Percentiles rank a stretch among this genome's conserved stretches.
phyloP scores from a whole-genome alignment of 2,113 vertebrate species.

The Pipa parva region DNA sequence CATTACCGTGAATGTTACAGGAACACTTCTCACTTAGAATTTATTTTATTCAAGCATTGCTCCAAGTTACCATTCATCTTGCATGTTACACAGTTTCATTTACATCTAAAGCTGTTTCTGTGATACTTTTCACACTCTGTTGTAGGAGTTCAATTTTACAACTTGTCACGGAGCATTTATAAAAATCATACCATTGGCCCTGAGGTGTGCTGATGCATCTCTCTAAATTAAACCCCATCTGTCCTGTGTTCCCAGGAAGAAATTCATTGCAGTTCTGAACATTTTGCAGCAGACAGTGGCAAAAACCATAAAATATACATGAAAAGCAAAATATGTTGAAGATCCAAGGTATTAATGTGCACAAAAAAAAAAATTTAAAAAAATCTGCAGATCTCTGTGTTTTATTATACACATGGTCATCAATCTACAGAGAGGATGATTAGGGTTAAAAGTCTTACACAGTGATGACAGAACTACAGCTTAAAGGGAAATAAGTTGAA shows the following conservation, averaged over 20 bases:
- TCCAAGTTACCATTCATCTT: constrained; percentile 54
- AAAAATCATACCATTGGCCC: constrained; percentile 56
- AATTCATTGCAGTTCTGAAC: constrained; percentile 52
- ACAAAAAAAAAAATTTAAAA: too few species aligned
- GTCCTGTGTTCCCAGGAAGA: constrained; percentile 54
- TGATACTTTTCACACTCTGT: constrained; percentile 54
- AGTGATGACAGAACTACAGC: constrained; percentile 8
- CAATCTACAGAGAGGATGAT: constrained; percentile 15
- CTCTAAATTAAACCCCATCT: constrained; percentile 58
- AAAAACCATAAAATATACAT: constrained; percentile 48
- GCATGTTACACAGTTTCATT: constrained; percentile 56
- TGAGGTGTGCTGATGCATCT: constrained; percentile 52
- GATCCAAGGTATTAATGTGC: constrained; percentile 13
- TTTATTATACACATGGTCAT: constrained; percentile 33
- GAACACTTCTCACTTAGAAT: background rate
- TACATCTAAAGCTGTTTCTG: constrained; percentile 53
- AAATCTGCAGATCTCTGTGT: constrained; percentile 34
- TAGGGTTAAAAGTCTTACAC: constrained; percentile 1
- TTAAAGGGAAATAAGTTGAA: constrained; percentile 7
- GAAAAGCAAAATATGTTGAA: constrained; percentile 48
- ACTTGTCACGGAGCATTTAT: constrained; percentile 54
- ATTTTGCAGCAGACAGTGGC: constrained; percentile 53
- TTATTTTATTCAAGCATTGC: background rate
- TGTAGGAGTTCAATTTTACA: constrained; percentile 58
- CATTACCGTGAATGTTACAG: background rate